Evolutionary conservation across 2,797 vertebrate species (phyloP).

Genomic region (Neosalanx taihuensis): DNA sequence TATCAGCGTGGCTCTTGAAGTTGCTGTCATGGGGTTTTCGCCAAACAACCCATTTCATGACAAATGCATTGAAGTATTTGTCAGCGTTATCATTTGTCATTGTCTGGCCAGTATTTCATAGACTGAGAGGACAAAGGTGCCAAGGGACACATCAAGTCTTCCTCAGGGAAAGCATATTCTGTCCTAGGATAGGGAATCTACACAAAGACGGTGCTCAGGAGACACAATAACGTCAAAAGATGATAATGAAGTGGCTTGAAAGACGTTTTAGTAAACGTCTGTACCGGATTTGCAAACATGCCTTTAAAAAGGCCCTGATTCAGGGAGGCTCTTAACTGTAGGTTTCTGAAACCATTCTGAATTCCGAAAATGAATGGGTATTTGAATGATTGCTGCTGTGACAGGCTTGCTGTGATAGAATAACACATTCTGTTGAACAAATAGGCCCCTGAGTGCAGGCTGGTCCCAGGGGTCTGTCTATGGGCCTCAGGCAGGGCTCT

Average conservation of each 20-base stretch:
- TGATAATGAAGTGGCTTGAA: neutral
- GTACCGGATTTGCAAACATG: too few relatives aligned
- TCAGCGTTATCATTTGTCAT: slow-evolving; percentile 29
- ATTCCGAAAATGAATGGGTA: slow-evolving; percentile 74
- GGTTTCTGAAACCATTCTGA: slow-evolving; percentile 60
- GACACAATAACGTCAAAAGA: neutral
- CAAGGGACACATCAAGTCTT: slow-evolving; percentile 7
- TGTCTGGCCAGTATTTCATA: slow-evolving; percentile 33
- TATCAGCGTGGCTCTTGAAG: neutral
- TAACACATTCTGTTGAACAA: slow-evolving; percentile 83
- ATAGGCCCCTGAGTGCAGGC: slow-evolving; percentile 78
- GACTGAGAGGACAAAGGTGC: slow-evolving; percentile 13
- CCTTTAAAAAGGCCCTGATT: neutral
- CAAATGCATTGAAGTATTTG: slow-evolving; percentile 41
- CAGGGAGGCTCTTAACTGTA: slow-evolving; percentile 4
- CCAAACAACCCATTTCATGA: neutral
- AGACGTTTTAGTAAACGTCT: too few relatives aligned
- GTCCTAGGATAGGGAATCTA: neutral
- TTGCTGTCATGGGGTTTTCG: neutral
- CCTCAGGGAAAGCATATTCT: neutral
- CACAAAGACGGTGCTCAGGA: neutral
- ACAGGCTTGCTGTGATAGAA: slow-evolving; percentile 81
- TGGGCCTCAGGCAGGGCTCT: slow-evolving; percentile 72
- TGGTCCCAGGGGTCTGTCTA: slow-evolving; percentile 76
- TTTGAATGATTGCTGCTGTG: slow-evolving; percentile 82